phyloP scores from a whole-genome alignment of 1,140 invertebrate species.

The Cotesia typhae region DNA sequence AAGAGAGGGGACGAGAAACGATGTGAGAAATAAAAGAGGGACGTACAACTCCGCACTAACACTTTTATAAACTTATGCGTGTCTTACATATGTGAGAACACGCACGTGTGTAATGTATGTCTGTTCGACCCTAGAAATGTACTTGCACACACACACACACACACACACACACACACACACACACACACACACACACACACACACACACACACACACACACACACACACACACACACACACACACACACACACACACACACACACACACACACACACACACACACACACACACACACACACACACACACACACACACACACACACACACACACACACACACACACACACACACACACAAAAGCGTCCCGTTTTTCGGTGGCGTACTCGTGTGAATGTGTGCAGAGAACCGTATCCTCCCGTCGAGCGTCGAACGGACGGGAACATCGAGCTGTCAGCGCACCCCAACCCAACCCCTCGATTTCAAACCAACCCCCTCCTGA shows the following conservation, averaged over 20 bases:
- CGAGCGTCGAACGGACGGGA: conserved; percentile 58
- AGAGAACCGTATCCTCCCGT: conserved; percentile 66
- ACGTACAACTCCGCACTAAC: conserved; percentile 32
- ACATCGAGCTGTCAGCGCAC: conserved; percentile 66
- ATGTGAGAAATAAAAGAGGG: conserved; percentile 40
- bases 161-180: conserved; percentile 19
- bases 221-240: conserved; percentile 27
- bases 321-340: conserved; percentile 31
- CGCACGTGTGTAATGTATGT: conserved; percentile 16
- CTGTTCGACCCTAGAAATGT: neutral
- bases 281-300: conserved; percentile 31
- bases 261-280: conserved; percentile 25
- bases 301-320: conserved; percentile 31
- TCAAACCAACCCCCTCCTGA: conserved; percentile 46
- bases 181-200: conserved; percentile 28
- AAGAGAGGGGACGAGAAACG: conserved; percentile 32
- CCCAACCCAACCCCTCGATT: conserved; percentile 58
- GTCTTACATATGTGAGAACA: conserved; percentile 3
- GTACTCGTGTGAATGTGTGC: conserved; percentile 56
- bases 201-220: conserved; percentile 24
- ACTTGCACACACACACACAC: conserved; percentile 25
- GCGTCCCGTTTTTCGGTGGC: conserved; percentile 35
- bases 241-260: conserved; percentile 25
- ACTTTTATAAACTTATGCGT: conserved; percentile 16
- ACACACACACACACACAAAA: conserved; percentile 24